These are phyloP conservation scores for Biston betularia DNA, from an alignment of 2,888 invertebrate species.

Conservation along the genomic window DNA sequence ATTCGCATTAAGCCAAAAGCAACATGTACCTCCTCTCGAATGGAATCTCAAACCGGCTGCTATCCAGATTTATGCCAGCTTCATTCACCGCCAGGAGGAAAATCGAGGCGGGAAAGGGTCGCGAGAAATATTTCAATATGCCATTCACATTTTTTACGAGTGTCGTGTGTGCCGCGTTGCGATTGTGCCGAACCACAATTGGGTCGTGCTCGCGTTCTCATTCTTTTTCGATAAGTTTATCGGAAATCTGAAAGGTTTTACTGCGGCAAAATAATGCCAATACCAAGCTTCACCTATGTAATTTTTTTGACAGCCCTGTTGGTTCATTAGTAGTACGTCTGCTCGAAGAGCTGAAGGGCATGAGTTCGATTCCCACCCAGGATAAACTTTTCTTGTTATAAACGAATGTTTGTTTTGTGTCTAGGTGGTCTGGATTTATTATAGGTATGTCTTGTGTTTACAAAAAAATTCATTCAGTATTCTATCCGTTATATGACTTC, in stretches of 20 bases:
- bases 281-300: conserved; percentile 11
- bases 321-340: too few species aligned
- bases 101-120: conserved; percentile 76
- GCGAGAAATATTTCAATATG: conserved; percentile 83
- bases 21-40: conserved; percentile 27
- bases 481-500: too few species aligned
- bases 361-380: too few species aligned
- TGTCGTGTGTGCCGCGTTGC: conserved; percentile 76
- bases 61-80: conserved; percentile 74
- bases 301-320: too few species aligned
- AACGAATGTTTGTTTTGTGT: too few species aligned
- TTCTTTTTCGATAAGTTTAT: conserved; percentile 65
- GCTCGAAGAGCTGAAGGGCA: too few species aligned
- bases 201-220: conserved; percentile 63
- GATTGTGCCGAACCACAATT: conserved; percentile 76
- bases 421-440: too few species aligned
- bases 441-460: too few species aligned
- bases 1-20: conserved; percentile 30
- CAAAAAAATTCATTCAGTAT: too few species aligned
- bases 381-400: too few species aligned
- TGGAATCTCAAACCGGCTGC: conserved; percentile 58
- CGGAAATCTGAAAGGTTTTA: conserved; percentile 51
- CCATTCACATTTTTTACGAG: conserved; percentile 83
- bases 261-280: conserved; percentile 32
- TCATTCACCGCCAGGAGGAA: conserved; percentile 71